A percentile compares a stretch with the other conserved stretches of the same genome.
These are phyloP conservation scores for Tichodroma muraria DNA, from an alignment of 2,113 vertebrate genomes.

Conservation along the genomic window DNA sequence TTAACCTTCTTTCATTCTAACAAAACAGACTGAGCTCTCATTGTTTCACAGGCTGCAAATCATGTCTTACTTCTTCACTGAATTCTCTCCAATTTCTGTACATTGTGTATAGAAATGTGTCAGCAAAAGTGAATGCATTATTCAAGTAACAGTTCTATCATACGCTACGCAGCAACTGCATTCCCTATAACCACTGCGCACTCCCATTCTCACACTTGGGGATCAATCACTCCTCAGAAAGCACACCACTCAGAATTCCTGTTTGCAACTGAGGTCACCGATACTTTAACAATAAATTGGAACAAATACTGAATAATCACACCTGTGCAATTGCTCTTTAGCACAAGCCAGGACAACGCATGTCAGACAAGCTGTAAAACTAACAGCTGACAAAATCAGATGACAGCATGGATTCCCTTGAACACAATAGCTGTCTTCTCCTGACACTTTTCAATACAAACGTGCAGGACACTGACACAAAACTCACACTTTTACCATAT, in stretches of 20 bases:
- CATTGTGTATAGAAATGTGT: background rate
- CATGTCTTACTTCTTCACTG: background rate
- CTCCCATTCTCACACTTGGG: background rate
- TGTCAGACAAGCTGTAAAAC: background rate
- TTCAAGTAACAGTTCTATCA: background rate
- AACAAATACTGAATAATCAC: background rate
- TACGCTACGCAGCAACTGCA: background rate
- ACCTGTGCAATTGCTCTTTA: background rate
- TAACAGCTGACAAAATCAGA: background rate
- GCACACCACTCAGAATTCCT: background rate
- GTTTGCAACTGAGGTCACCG: background rate
- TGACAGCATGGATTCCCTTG: background rate
- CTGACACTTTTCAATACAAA: background rate
- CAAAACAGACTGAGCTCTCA: background rate
- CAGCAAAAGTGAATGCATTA: background rate
- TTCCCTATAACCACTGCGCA: background rate
- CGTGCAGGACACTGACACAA: background rate
- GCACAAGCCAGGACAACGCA: background rate
- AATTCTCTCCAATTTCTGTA: background rate
- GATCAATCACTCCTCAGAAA: background rate
- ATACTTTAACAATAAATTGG: background rate
- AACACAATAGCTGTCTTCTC: background rate
- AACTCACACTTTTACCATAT: background rate
- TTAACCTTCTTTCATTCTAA: background rate
- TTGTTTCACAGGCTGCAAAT: background rate